phyloP scores from a whole-genome alignment of 2,113 vertebrate species.

The Dasyornis broadbenti region DNA sequence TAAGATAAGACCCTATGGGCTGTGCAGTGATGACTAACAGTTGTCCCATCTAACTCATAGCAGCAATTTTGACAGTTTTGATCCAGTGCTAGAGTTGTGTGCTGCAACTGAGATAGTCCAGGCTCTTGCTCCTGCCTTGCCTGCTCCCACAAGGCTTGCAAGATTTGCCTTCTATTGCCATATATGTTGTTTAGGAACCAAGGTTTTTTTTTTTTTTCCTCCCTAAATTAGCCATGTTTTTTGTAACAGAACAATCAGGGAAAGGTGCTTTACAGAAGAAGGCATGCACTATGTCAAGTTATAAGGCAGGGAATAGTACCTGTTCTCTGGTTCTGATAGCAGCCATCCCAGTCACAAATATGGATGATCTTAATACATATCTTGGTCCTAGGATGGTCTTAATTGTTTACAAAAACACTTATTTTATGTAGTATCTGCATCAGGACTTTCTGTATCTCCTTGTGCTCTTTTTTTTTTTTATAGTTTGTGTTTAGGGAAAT shows the following conservation, averaged over 20 bases:
- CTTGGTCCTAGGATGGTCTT: background rate
- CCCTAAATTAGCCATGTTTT: background rate
- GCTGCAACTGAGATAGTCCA: background rate
- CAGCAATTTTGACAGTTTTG: background rate
- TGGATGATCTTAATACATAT: background rate
- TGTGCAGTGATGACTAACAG: background rate
- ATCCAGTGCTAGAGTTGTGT: background rate
- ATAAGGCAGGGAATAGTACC: background rate
- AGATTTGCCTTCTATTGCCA: background rate
- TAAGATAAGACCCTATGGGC: background rate
- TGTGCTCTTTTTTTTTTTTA: background rate
- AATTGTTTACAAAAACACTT: background rate
- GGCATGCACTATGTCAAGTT: background rate
- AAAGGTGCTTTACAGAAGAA: background rate
- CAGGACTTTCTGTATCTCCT: background rate
- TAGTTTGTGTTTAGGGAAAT: background rate
- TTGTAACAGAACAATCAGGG: background rate
- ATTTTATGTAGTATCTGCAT: background rate
- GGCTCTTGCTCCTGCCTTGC: background rate
- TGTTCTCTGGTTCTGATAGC: background rate
- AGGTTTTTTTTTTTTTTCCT: background rate
- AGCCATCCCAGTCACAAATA: background rate
- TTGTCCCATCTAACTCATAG: background rate
- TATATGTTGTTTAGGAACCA: background rate
- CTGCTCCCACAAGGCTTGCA: background rate